Conservation (phyloP, 92 coral and sea anemone genomes). For the Epizoanthus ramosus region DNA sequence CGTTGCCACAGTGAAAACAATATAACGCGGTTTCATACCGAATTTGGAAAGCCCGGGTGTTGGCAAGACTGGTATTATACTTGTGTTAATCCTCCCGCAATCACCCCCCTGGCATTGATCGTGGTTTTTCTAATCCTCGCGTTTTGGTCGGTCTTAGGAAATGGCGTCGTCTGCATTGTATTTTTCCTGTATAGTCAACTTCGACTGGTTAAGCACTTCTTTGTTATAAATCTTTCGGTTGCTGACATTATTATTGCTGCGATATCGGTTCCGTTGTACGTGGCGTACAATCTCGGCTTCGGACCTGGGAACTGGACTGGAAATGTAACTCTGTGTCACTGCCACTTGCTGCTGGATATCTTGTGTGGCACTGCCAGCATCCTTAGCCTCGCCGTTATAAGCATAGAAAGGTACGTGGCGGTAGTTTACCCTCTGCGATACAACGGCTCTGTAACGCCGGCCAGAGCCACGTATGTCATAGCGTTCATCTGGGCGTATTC, state of each 20-base stretch:
- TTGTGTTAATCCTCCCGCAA: slow-evolving; percentile 29
- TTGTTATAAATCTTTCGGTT: slow-evolving; percentile 84
- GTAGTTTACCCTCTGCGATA: slow-evolving; percentile 83
- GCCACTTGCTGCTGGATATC: slow-evolving; percentile 80
- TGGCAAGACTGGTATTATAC: slow-evolving; percentile 67
- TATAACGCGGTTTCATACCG: background rate
- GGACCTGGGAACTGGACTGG: slow-evolving; percentile 42
- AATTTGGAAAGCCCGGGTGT: slow-evolving; percentile 43
- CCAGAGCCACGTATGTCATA: slow-evolving; percentile 62
- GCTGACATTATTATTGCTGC: slow-evolving; percentile 79
- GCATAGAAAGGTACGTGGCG: slow-evolving; percentile 90
- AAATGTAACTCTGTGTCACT: slow-evolving; percentile 51
- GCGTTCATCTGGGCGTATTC: slow-evolving; percentile 86
- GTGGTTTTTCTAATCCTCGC: slow-evolving; percentile 72
- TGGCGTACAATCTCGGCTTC: slow-evolving; percentile 53
- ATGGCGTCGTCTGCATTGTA: slow-evolving; percentile 83
- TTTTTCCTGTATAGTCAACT: slow-evolving; percentile 75
- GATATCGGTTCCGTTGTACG: slow-evolving; percentile 76
- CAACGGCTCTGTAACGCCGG: slow-evolving; percentile 69
- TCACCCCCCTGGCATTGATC: slow-evolving; percentile 35
- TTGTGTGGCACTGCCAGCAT: slow-evolving; percentile 87
- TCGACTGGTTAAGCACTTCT: slow-evolving; percentile 83
- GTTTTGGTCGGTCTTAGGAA: slow-evolving; percentile 64
- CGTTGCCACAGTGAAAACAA: slow-evolving; percentile 40
- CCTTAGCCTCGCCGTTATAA: slow-evolving; percentile 77